phyloP scores from a whole-genome alignment of 2,797 vertebrate genomes.

The Cryptoblepharus egeriae region DNA sequence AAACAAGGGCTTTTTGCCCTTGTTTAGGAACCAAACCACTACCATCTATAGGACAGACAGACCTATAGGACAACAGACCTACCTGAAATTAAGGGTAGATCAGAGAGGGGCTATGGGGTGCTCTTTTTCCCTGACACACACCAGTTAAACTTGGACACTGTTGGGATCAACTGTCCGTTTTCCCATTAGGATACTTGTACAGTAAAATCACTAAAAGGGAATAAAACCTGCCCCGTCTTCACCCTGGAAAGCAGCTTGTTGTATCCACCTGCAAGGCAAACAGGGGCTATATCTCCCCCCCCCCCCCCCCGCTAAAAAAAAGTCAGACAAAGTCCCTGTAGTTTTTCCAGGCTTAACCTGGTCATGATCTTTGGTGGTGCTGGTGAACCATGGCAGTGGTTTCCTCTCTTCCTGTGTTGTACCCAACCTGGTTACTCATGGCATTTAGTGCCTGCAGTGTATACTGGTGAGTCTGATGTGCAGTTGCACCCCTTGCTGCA shows the following conservation, averaged over 20 bases:
- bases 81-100: neutral
- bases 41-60: too few species aligned
- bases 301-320: too few species aligned
- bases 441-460: neutral
- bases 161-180: neutral
- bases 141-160: neutral
- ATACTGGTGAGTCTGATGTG: neutral
- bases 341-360: neutral
- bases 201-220: neutral
- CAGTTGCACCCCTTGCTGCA: neutral
- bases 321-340: neutral
- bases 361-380: too few species aligned
- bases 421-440: neutral
- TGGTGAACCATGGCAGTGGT: too few species aligned
- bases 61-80: neutral
- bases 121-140: neutral
- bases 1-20: too few species aligned
- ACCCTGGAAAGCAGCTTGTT: neutral
- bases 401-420: neutral
- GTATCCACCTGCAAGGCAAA: accelerated
- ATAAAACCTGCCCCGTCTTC: neutral
- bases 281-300: too few species aligned
- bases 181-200: neutral
- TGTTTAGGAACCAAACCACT: neutral
- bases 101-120: neutral